Percentiles rank a stretch among this genome's conserved stretches.
These are phyloP conservation scores for Phrynocephalus forsythii DNA, from an alignment of 2,797 vertebrate genomes.

Conservation along the genomic window DNA sequence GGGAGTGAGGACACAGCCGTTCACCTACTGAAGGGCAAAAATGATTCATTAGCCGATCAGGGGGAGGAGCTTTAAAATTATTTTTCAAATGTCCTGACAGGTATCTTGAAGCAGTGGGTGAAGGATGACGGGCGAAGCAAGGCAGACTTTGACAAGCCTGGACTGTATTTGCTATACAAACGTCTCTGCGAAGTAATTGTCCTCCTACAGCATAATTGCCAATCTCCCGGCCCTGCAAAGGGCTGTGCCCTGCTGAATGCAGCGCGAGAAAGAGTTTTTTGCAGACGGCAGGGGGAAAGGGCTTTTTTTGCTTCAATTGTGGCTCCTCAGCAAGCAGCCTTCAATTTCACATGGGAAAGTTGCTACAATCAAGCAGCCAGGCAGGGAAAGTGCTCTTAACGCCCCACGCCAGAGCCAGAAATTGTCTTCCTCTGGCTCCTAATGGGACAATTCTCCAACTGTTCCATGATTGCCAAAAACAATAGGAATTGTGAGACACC, in stretches of 20 bases:
- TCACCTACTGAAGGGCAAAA: not conserved
- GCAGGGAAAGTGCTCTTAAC: constrained; percentile 57
- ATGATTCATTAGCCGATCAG: constrained; percentile 20
- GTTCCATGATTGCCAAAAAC: constrained; percentile 68
- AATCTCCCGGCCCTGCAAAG: constrained; percentile 3
- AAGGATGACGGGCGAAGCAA: constrained; percentile 19
- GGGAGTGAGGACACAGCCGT: not conserved
- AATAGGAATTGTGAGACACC: constrained; percentile 56
- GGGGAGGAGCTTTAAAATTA: not conserved
- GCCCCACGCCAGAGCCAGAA: constrained; percentile 54
- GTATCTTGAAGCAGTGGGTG: constrained; percentile 14
- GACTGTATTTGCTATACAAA: constrained; percentile 16
- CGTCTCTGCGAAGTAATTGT: constrained; percentile 43
- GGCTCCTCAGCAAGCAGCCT: constrained; percentile 62
- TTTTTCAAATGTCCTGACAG: constrained; percentile 6
- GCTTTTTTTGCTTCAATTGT: constrained; percentile 50
- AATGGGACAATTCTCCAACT: constrained; percentile 63
- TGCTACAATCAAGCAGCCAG: constrained; percentile 62
- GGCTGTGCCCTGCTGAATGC: constrained; percentile 9
- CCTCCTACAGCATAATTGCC: constrained; percentile 39
- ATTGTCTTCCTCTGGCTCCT: constrained; percentile 49
- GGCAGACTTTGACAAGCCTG: constrained; percentile 22
- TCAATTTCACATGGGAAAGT: constrained; percentile 55
- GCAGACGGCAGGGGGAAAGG: constrained; percentile 11
- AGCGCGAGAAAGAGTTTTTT: constrained; percentile 34